Percentiles rank a stretch among this genome's conserved stretches.
These are phyloP conservation scores for Athripsodes cinereus DNA, from an alignment of 2,888 invertebrate species.

Conservation along the genomic window DNA sequence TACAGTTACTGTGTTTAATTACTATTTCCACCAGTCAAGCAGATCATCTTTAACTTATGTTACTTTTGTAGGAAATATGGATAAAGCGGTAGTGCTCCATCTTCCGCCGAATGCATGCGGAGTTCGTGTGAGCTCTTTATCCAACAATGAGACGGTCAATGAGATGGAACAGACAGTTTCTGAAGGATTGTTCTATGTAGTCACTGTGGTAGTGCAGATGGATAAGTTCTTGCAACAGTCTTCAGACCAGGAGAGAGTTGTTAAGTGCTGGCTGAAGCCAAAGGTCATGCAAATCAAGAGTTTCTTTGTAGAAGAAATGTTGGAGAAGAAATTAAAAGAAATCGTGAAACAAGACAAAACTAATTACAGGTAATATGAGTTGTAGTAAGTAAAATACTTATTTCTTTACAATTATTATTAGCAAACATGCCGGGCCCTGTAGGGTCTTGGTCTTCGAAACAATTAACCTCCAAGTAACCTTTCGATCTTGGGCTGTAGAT, in stretches of 20 bases:
- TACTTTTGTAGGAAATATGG: slow-evolving; percentile 38
- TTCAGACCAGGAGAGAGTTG: slow-evolving; percentile 60
- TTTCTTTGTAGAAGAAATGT: slow-evolving; percentile 47
- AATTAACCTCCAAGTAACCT: too few relatives aligned
- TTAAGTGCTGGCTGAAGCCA: slow-evolving; percentile 55
- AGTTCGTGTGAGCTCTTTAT: slow-evolving; percentile 51
- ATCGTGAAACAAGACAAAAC: slow-evolving; percentile 24
- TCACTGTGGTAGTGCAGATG: slow-evolving; percentile 67
- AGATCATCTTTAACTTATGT: too few relatives aligned
- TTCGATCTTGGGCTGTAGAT: too few relatives aligned
- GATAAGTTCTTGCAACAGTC: slow-evolving; percentile 68
- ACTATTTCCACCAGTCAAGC: too few relatives aligned
- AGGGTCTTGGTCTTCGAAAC: too few relatives aligned
- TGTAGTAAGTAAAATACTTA: too few relatives aligned
- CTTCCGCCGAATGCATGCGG: slow-evolving; percentile 64
- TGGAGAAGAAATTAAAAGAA: slow-evolving; percentile 47
- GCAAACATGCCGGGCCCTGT: too few relatives aligned
- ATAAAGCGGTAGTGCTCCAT: slow-evolving; percentile 44
- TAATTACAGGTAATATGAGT: slow-evolving; percentile 21
- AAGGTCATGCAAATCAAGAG: slow-evolving; percentile 52
- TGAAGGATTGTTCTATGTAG: slow-evolving; percentile 56
- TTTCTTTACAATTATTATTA: too few relatives aligned
- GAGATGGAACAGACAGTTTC: slow-evolving; percentile 32
- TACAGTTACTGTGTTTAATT: too few relatives aligned
- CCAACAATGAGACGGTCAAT: slow-evolving; percentile 37